Evolutionary conservation across 2,797 vertebrate genomes (phyloP), one percentile per base, ranked within the genome.

Genomic region (Poeciliopsis turneri): DNA sequence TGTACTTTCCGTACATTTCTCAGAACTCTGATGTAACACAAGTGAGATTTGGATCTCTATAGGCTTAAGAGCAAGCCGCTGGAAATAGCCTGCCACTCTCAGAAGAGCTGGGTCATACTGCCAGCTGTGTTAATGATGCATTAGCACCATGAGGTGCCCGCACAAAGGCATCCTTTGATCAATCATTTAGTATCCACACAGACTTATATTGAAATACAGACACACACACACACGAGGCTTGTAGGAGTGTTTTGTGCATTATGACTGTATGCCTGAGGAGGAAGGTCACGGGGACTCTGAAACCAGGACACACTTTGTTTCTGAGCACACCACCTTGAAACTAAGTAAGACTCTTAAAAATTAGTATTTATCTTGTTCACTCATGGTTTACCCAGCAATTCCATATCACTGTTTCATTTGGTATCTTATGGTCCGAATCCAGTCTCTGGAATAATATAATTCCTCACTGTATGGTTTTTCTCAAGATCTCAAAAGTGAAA

Each of bases 51-150:
- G 83, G 78, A 84, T 86, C 86, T 78, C 83, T 88, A 85, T 91
- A 87, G 89, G 87, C 90, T 87, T 43, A 83, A 88, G 84, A 88
- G 84, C 71, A 85, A 83, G 81, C 87, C 75, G 82, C 87, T 91
- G 91, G 81, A 92, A 90, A 91, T 87, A 90, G 86, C 74, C 82
- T 11, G 82, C 81, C 84, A 13, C 87, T 83, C 81, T 76, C 61
- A 46, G 82, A 88, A 75, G 86, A 86, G 89, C 83, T 82, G 87
- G 88, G 89, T 90, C 90, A 90, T 76, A 84, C 89, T 86, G 82
- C 84, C 87, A 86, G 89, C 92, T 88, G 90, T 91, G 90, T 88
- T 91, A 92, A 90, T 91, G 90, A 92, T 91, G 91, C 91, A 87
- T 91, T 87, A 86, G 80, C 89, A 89, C 87, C 92, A 90, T 88